Percentiles rank a stretch among this genome's conserved stretches.
Evolutionary conservation across 92 coral and sea anemone genomes (phyloP).

Genomic region (Palythoa grandiflora): DNA sequence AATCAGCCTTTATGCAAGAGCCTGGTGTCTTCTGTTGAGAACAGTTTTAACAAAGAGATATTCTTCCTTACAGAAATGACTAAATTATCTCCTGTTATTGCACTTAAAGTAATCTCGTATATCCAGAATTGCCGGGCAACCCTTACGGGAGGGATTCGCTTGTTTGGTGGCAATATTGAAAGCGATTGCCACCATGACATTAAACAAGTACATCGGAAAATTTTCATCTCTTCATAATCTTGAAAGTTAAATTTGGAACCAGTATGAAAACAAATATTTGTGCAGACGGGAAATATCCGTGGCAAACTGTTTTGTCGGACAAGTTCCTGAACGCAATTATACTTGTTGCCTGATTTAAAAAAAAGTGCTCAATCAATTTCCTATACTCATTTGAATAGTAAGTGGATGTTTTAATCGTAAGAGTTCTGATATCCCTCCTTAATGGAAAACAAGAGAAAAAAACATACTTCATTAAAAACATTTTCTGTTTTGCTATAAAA

Average conservation of each 20-base stretch:
- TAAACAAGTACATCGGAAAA: background rate
- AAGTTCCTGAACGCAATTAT: constrained; percentile 28
- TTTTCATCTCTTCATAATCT: constrained; percentile 26
- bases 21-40: constrained; percentile 57
- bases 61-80: constrained; percentile 20
- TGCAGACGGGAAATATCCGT: constrained; percentile 10
- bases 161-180: background rate
- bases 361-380: constrained; percentile 12
- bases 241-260: constrained; percentile 18
- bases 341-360: constrained; percentile 25
- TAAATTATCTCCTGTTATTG: constrained; percentile 7
- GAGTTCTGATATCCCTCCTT: background rate
- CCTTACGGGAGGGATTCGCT: background rate
- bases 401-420: background rate
- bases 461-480: background rate
- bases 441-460: background rate
- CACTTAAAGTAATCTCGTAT: background rate
- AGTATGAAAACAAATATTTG: constrained; percentile 39
- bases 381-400: background rate
- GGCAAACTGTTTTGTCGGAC: constrained; percentile 21
- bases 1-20: constrained; percentile 35
- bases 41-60: constrained; percentile 67
- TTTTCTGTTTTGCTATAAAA: constrained; percentile 24
- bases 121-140: background rate
- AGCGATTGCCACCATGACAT: constrained; percentile 26